Conservation (phyloP, 2,888 invertebrate genomes). For the Diarsia rubi region DNA sequence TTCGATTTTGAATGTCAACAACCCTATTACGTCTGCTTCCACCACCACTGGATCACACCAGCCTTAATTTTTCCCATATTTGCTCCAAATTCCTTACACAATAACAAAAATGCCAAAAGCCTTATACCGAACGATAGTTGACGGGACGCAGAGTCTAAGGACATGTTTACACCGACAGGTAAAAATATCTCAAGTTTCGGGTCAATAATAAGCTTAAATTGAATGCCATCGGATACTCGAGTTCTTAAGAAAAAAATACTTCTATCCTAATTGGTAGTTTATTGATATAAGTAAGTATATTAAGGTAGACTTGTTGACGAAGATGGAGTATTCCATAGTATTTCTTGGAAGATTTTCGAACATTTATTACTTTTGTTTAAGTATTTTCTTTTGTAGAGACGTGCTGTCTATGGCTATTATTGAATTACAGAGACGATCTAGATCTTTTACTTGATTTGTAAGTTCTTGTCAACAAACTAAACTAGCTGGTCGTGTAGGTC, state of each 20-base stretch:
- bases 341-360: neutral
- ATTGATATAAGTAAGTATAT: too few species aligned
- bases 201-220: constrained; percentile 32
- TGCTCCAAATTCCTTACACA: neutral
- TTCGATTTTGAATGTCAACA: too few species aligned
- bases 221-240: constrained; percentile 32
- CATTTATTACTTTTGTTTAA: constrained; percentile 3
- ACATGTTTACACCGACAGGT: constrained; percentile 46
- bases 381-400: neutral
- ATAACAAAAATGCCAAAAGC: neutral
- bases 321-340: neutral
- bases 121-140: neutral
- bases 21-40: too few species aligned
- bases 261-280: constrained; percentile 21
- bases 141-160: neutral
- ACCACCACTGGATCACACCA: too few species aligned
- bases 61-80: neutral
- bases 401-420: too few species aligned
- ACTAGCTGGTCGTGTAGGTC: too few species aligned
- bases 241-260: constrained; percentile 15
- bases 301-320: constrained; percentile 12
- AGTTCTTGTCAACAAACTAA: too few species aligned
- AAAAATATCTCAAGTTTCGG: constrained; percentile 46
- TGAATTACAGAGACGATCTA: too few species aligned
- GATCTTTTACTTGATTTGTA: too few species aligned